Conservation (phyloP, 2,888 invertebrate genomes). For the Drosophila multiciliata region DNA sequence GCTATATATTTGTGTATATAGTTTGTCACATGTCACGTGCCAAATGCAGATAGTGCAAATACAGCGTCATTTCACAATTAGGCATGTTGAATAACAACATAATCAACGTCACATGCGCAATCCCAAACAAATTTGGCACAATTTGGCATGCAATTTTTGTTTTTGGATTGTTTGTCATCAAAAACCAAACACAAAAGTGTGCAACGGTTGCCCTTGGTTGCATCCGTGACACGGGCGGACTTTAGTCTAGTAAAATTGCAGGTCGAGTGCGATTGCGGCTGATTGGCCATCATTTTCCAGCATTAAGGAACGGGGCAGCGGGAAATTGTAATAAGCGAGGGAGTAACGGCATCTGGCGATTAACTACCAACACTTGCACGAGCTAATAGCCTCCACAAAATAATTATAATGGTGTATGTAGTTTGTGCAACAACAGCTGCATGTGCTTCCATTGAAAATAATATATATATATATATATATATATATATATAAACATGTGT, state of each 20-base stretch:
- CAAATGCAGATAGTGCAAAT: constrained; percentile 38
- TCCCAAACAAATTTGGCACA: constrained; percentile 38
- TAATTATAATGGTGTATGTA: constrained; percentile 10
- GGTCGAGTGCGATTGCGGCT: background rate
- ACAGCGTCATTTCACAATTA: constrained; percentile 50
- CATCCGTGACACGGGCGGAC: constrained; percentile 8
- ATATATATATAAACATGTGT: background rate
- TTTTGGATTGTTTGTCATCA: background rate
- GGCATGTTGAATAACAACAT: constrained; percentile 40
- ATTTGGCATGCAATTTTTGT: constrained; percentile 34
- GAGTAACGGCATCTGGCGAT: constrained; percentile 27
- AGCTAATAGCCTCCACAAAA: constrained; percentile 2
- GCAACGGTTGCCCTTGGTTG: constrained; percentile 3
- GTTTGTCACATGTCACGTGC: constrained; percentile 52
- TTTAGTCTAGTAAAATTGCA: constrained; percentile 8
- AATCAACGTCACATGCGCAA: constrained; percentile 38
- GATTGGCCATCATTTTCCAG: constrained; percentile 40
- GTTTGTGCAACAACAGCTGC: constrained; percentile 28
- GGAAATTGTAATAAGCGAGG: constrained; percentile 36
- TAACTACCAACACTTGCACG: constrained; percentile 12
- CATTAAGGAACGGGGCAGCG: constrained; percentile 6
- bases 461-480: too few relatives aligned
- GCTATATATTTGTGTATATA: background rate
- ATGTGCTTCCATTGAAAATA: constrained; percentile 15
- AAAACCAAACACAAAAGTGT: background rate